These are phyloP conservation scores for Argya squamiceps DNA, from an alignment of 2,797 vertebrate species.

Conservation along the genomic window DNA sequence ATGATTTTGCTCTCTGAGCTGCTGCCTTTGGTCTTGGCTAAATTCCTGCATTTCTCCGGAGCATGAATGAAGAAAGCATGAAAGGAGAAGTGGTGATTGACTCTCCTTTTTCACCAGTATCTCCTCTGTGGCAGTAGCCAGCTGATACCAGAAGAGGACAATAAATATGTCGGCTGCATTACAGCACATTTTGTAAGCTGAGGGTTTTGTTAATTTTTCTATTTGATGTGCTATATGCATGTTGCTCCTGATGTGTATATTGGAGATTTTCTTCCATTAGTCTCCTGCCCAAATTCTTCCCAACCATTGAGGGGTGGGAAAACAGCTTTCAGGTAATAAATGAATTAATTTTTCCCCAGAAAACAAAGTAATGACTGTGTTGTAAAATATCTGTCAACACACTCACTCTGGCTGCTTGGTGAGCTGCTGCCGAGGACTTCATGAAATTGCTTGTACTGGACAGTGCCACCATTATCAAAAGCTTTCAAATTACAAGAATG, in stretches of 20 bases:
- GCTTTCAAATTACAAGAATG: not conserved
- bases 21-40: not conserved
- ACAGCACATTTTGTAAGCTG: not conserved
- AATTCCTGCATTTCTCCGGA: not conserved
- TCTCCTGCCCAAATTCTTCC: not conserved
- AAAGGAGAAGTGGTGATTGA: not conserved
- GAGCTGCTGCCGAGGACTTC: not conserved
- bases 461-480: not conserved
- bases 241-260: fast-evolving
- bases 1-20: not conserved
- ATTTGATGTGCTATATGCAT: fast-evolving
- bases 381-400: not conserved
- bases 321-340: not conserved
- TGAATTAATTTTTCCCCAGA: not conserved
- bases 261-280: not conserved
- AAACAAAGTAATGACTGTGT: not conserved
- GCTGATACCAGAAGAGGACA: not conserved
- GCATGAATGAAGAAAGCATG: not conserved
- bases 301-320: not conserved
- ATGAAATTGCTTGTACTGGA: not conserved
- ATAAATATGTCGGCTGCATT: not conserved
- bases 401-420: not conserved
- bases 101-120: not conserved
- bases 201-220: fast-evolving
- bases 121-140: not conserved